A percentile compares a stretch with the other conserved stretches of the same genome.
phyloP scores from a whole-genome alignment of 2,888 invertebrate genomes.

The Malthinus seriepunctatus region DNA sequence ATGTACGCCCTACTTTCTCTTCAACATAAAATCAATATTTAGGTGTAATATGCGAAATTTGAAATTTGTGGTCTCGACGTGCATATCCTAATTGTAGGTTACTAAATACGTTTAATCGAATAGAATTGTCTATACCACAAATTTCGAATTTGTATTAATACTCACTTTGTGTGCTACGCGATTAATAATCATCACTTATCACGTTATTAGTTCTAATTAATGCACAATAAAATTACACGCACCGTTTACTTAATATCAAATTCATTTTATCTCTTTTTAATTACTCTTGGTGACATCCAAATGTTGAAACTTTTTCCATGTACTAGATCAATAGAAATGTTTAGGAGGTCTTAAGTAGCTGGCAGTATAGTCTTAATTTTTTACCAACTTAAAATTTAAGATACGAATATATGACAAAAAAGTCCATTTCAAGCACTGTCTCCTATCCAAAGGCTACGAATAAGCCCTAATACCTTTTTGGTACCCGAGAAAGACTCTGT shows the following conservation, averaged over 20 bases:
- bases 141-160: conserved; percentile 1
- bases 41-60: conserved; percentile 4
- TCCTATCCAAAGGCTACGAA: no score
- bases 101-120: neutral
- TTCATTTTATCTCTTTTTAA: no score
- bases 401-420: no score
- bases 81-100: conserved; percentile 10
- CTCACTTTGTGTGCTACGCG: conserved; percentile 1
- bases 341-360: no score
- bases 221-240: conserved; percentile 1
- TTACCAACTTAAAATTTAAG: no score
- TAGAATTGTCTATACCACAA: conserved; percentile 5
- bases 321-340: no score
- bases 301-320: no score
- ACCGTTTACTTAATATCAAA: neutral
- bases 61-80: conserved; percentile 9
- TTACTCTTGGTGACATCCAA: no score
- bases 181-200: neutral
- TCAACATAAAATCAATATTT: conserved; percentile 23
- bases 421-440: no score
- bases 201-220: neutral
- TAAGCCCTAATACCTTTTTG: no score
- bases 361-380: no score
- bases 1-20: conserved; percentile 16
- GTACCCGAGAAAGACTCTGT: no score